Evolutionary conservation across 2,797 vertebrate genomes (phyloP).

Genomic region (Liparis tanakae): DNA sequence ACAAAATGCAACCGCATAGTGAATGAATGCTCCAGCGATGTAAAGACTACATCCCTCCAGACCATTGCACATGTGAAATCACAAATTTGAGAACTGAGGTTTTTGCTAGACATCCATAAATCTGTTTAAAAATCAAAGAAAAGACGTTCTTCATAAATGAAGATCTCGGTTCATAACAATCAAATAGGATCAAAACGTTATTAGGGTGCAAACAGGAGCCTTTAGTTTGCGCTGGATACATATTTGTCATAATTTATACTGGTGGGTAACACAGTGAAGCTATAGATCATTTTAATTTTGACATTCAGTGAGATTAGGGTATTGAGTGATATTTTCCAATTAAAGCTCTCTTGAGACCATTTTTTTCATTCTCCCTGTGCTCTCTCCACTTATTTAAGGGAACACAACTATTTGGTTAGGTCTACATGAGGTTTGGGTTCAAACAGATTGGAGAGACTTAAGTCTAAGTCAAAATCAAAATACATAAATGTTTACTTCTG

Average conservation of each 20-base stretch:
- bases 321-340: background rate
- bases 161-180: conserved; percentile 1
- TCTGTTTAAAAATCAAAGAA: background rate
- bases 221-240: background rate
- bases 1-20: background rate
- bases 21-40: background rate
- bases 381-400: too few species aligned
- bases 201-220: background rate
- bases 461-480: too few species aligned
- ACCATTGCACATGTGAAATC: background rate
- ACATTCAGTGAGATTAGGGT: background rate
- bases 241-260: background rate
- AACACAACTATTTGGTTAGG: too few species aligned
- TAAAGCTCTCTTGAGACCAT: background rate
- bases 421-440: too few species aligned
- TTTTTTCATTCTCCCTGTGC: background rate
- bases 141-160: background rate
- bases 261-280: background rate
- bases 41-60: background rate
- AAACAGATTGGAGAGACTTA: too few species aligned
- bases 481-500: too few species aligned
- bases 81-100: background rate
- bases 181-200: background rate
- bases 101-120: background rate
- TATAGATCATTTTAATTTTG: background rate